Base-by-base conservation (phyloP, 1,140 invertebrate species). In the Formica selysi region DNA sequence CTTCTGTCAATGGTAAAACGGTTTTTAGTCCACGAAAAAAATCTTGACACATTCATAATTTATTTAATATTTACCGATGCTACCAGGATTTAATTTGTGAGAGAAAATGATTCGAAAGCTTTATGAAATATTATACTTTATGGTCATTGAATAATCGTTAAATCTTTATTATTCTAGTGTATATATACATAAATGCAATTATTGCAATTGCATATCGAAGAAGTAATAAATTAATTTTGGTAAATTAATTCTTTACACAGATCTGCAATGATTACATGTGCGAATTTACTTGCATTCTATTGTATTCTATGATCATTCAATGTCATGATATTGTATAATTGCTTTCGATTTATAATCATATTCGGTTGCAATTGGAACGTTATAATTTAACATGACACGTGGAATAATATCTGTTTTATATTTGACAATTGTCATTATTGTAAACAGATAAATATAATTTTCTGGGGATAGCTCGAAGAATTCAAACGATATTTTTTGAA, bases 191-290 rank as follows among this genome's bases (percentile, higher is more conserved):
- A 32, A 64, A 29, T 11, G 16, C 16, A 38, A 65, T 65, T 13
- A 16, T 5, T 41, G 59, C 3, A 51, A 36, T 36, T 22, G n/a
- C n/a, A 22, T 59, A 26, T 61, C 22, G 32, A 76, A 11, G 11
- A 59, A 59, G 16, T 67, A 44, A 71, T 70, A 32, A 51, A 26
- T 71, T 65, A 32, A 26, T 71, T 65, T 51, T 8, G 3, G 22
- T 22, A 3, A 8, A 61, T 54, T 26, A 8, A 61, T 54, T 26
- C 32, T 61, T 38, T 3, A 61, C 3, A 26, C 11, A 38, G 4
- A 44, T 62, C 41, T 38, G 2, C 8, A 38, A 41, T 62, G 38
- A 36, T 38, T 61, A 61, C 11, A 61, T 16, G 22, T 61, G 22
- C 32, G 41, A 38, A 61, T 61, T 61, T 38, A 29, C 2, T 51